Evolutionary conservation across 2,888 invertebrate species (phyloP), one percentile per base, ranked within the genome.

Genomic region (Tethea ocularis): DNA sequence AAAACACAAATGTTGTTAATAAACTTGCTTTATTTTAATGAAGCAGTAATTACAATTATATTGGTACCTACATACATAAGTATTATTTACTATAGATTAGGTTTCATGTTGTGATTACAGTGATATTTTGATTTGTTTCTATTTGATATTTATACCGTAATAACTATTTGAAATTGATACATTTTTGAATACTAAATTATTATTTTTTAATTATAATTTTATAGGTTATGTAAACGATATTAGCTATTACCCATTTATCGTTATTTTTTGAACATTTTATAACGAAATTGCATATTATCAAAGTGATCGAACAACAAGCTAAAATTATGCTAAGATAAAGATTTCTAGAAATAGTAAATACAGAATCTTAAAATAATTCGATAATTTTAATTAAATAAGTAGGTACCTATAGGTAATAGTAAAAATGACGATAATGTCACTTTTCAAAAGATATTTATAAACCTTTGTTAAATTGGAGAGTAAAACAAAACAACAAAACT

Each of bases 1-100:
- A 60, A 60, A 58, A 23, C 38, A 59, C 57, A 36, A 54, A 41
- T 57, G 61, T 68, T 73, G 77, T 79, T 78, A 81, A 80, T 83
- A 83, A 84, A 81, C 66, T 87, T 84, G 84, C 84, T 85, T 87
- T 87, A 85, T 83, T 86, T 84, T 80, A 82, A 77, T 83, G 83
- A 88, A 88, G 88, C 88, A 83, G 79, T 87, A 80, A 83, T 86
- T 86, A 86, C 82, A 69, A 65, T n/a, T 74, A 83, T 69, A 68
- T 77, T 68, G 69, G 67, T 80, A 74, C 78, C 80, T 82, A 77
- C 67, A 80, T 80, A 78, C 75, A 72, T 82, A 80, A 68, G 77
- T 75, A 70, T 68, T 72, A 72, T 64, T 71, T 68, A 60, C 67
- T 70, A 70, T 64, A 63, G 60, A 61, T 65, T 64, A 65, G 60